Conservation (phyloP, 2,797 vertebrate genomes). For the Crocodylus rhombifer region DNA sequence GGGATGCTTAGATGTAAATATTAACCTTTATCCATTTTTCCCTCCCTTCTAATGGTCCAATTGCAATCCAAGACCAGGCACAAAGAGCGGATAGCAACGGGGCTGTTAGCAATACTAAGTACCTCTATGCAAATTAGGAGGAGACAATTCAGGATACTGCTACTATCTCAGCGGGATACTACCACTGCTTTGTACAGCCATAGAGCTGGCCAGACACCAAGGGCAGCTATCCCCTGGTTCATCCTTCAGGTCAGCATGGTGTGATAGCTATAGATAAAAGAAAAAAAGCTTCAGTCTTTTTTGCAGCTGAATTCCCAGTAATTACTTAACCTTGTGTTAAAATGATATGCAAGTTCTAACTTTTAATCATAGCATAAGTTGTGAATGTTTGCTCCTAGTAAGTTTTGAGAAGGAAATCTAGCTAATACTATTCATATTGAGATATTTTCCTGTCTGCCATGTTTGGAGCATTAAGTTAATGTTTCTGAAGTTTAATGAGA, state of each 20-base stretch:
- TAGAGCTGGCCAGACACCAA: not conserved
- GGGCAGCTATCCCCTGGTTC: not conserved
- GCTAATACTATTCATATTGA: not conserved
- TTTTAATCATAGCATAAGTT: not conserved
- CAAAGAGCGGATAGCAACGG: not conserved
- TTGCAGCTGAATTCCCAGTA: not conserved
- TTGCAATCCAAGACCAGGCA: not conserved
- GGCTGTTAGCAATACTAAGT: not conserved
- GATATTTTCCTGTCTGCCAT: not conserved
- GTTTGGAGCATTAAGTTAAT: not conserved
- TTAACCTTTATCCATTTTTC: not conserved
- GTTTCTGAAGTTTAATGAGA: not conserved
- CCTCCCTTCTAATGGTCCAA: not conserved
- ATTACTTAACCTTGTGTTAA: not conserved
- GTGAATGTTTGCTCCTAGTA: not conserved
- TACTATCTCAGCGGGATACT: not conserved
- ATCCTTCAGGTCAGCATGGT: no score
- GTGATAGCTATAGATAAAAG: not conserved
- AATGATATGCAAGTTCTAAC: not conserved
- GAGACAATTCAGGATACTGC: rapidly evolving
- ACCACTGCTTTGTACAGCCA: not conserved
- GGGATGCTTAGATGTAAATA: not conserved
- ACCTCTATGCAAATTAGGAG: not conserved
- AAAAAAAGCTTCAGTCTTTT: not conserved
- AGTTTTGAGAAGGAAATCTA: not conserved